These are phyloP conservation scores for Parapsyche elsis DNA, from an alignment of 1,140 invertebrate genomes.

Conservation along the genomic window DNA sequence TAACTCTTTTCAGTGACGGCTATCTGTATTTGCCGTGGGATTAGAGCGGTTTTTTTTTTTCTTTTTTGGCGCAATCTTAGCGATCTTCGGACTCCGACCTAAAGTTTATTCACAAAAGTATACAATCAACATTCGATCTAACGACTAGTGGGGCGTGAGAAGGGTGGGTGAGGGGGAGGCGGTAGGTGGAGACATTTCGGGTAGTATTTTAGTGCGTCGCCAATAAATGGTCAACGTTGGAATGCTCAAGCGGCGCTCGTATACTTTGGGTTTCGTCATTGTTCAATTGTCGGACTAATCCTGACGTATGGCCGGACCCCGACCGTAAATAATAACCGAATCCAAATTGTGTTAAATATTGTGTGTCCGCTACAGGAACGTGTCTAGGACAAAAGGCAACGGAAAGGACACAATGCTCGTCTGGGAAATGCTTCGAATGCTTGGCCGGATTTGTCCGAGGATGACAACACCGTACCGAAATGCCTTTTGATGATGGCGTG, in stretches of 20 bases:
- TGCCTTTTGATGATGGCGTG: neutral
- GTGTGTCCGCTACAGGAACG: neutral
- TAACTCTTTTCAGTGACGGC: no score
- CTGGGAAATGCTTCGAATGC: conserved; percentile 5
- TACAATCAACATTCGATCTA: no score
- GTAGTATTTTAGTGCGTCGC: neutral
- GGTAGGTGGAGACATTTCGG: no score
- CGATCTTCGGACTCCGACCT: no score
- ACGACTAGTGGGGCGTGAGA: no score
- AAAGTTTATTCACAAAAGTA: no score
- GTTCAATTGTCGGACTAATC: conserved; percentile 37
- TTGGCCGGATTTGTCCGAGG: conserved; percentile 13
- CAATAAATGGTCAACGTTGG: conserved; percentile 9
- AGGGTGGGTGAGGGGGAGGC: no score
- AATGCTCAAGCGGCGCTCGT: neutral
- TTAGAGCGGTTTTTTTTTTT: no score
- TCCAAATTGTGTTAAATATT: neutral
- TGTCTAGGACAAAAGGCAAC: conserved; percentile 35
- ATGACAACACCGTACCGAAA: neutral
- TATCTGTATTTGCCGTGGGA: no score
- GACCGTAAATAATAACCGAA: conserved; percentile 34
- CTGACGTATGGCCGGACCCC: conserved; percentile 31
- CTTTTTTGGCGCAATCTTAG: no score
- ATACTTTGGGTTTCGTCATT: conserved; percentile 16
- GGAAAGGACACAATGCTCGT: conserved; percentile 18